These are phyloP conservation scores for Gorsachius magnificus DNA, from an alignment of 2,797 vertebrate genomes.

Conservation along the genomic window DNA sequence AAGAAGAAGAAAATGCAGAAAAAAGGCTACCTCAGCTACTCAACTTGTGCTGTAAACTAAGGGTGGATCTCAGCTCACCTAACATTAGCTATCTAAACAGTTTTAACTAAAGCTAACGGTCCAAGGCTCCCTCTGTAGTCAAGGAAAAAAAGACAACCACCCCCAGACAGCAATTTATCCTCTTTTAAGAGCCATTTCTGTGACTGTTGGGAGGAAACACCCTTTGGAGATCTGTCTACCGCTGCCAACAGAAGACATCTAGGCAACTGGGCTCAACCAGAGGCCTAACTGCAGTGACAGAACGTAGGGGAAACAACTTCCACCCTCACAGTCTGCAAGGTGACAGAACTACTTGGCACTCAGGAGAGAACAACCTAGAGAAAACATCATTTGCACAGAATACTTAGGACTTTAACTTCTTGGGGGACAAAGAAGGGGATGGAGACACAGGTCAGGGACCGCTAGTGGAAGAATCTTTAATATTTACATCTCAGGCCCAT, in stretches of 20 bases:
- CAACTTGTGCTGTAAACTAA: background rate
- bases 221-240: background rate
- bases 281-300: background rate
- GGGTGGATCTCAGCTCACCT: background rate
- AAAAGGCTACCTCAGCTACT: background rate
- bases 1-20: background rate
- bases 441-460: background rate
- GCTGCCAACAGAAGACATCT: background rate
- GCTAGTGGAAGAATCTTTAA: background rate
- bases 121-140: background rate
- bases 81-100: background rate
- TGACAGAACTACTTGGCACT: background rate
- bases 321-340: background rate
- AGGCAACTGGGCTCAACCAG: background rate
- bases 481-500: background rate
- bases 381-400: background rate
- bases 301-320: background rate
- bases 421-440: background rate
- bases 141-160: background rate
- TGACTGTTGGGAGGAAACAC: background rate
- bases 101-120: background rate
- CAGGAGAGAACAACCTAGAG: background rate
- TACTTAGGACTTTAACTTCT: background rate
- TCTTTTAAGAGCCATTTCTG: background rate
- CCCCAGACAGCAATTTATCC: background rate